Percentiles rank a stretch among this genome's conserved stretches.
Evolutionary conservation across 2,888 invertebrate species (phyloP).

Genomic region (Brachyptera risi): DNA sequence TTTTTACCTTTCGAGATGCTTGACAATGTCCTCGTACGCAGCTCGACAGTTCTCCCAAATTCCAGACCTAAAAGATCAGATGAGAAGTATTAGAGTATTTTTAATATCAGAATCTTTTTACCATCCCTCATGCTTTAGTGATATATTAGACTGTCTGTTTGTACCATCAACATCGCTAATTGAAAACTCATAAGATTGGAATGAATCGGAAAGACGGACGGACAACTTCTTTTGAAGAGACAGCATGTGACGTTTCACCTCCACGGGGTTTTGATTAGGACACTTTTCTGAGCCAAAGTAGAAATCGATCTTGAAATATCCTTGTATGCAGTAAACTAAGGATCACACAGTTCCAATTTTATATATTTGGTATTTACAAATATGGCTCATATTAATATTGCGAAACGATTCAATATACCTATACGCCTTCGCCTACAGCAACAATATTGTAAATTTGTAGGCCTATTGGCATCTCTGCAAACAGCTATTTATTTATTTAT

Average conservation of each 20-base stretch:
- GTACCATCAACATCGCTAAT: not conserved
- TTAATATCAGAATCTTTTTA: not conserved
- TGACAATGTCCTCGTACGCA: slow-evolving; percentile 91
- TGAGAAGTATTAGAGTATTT: slow-evolving; percentile 9
- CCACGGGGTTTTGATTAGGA: not conserved
- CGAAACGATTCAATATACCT: too few relatives aligned
- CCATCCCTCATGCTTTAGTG: too few relatives aligned
- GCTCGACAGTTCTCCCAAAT: slow-evolving; percentile 95
- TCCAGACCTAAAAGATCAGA: slow-evolving; percentile 63
- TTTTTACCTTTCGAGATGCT: slow-evolving; percentile 86
- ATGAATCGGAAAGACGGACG: not conserved
- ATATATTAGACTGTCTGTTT: too few relatives aligned
- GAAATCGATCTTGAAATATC: too few relatives aligned
- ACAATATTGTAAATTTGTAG: too few relatives aligned
- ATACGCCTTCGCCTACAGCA: too few relatives aligned
- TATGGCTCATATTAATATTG: too few relatives aligned
- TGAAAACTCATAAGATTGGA: not conserved
- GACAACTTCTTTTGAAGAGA: not conserved
- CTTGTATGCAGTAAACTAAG: too few relatives aligned
- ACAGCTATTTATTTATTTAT: too few relatives aligned
- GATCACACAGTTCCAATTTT: too few relatives aligned
- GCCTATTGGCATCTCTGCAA: too few relatives aligned
- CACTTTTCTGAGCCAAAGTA: not conserved
- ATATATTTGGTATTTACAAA: too few relatives aligned
- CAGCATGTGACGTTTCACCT: not conserved